Evolutionary conservation across 2,888 invertebrate species (phyloP).

Genomic region (Podabrus alpinus): DNA sequence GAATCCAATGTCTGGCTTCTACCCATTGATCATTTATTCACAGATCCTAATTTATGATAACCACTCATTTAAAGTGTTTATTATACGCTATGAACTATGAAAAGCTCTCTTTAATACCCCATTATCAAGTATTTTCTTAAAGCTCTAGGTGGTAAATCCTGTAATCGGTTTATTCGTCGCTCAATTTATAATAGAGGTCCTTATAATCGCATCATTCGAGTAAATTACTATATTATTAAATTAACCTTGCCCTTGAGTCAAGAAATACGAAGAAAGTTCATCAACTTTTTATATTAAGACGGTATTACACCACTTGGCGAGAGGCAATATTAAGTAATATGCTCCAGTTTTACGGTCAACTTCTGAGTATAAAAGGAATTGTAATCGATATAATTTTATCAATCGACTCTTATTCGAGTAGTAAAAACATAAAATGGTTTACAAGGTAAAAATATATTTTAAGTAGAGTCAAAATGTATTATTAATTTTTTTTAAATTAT

Average conservation of each 20-base stretch:
- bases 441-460: conserved; percentile 12
- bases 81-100: background rate
- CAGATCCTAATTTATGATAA: background rate
- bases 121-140: background rate
- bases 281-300: background rate
- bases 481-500: conserved; percentile 24
- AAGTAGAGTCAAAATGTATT: conserved; percentile 26
- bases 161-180: background rate
- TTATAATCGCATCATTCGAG: background rate
- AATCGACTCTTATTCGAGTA: background rate
- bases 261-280: background rate
- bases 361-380: conserved; percentile 10
- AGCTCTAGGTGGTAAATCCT: background rate
- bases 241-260: background rate
- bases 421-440: conserved; percentile 18
- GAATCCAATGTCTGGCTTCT: too few species aligned
- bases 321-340: background rate
- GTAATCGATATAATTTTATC: conserved; percentile 1
- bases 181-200: background rate
- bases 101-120: background rate
- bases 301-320: background rate
- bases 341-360: background rate
- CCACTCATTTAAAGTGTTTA: background rate
- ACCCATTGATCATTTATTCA: background rate
- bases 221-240: background rate